Evolutionary conservation across 2,113 vertebrate species (phyloP).

Genomic region (Mormyrus iriodes): DNA sequence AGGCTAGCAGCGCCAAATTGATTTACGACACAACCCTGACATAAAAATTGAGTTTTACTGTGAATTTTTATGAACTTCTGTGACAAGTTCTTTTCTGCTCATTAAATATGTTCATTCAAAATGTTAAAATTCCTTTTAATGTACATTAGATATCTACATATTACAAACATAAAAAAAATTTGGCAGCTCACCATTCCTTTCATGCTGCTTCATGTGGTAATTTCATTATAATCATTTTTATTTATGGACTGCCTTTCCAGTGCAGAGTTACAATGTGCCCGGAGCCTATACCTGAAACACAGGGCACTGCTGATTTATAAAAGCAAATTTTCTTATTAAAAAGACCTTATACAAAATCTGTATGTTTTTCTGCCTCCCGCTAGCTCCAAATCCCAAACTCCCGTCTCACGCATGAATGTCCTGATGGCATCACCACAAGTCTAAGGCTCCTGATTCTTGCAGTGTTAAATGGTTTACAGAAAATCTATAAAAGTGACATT

Average conservation of each 20-base stretch:
- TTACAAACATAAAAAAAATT: not conserved
- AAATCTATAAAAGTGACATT: conserved; percentile 3
- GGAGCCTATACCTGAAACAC: not conserved
- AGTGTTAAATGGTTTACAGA: not conserved
- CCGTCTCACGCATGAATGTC: not conserved
- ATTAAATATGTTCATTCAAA: not conserved
- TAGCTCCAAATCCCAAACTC: not conserved
- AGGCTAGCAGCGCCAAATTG: not conserved
- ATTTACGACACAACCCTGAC: not conserved
- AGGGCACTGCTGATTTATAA: not conserved
- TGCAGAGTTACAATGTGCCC: not conserved
- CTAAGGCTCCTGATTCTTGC: not conserved
- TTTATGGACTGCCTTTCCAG: not conserved
- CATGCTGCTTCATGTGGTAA: not conserved
- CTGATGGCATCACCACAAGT: not conserved
- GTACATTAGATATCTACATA: not conserved
- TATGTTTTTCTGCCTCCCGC: not conserved
- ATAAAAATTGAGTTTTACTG: not conserved
- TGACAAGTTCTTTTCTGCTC: not conserved
- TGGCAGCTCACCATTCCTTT: not conserved
- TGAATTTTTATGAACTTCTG: not conserved
- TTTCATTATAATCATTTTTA: not conserved
- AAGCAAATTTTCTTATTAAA: not conserved
- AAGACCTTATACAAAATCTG: not conserved
- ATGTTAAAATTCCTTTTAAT: not conserved